Evolutionary conservation across 2,888 invertebrate species (phyloP).

Genomic region (Luffia ferchaultella): DNA sequence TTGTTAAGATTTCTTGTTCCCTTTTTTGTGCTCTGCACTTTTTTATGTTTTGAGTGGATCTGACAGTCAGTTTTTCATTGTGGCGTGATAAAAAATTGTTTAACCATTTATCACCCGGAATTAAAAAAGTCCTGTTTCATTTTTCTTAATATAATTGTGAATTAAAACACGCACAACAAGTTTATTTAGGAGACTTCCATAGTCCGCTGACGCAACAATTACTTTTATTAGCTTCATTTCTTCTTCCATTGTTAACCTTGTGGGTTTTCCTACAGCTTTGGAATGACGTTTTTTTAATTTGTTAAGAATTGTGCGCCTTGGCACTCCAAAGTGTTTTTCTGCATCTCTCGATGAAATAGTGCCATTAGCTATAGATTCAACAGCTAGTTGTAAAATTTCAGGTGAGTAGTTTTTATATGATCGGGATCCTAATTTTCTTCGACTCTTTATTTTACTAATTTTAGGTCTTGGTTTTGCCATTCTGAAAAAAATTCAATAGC

Average conservation of each 20-base stretch:
- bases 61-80: constrained; percentile 9
- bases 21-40: constrained; percentile 11
- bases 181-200: constrained; percentile 9
- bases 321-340: constrained; percentile 14
- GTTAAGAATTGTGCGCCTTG: constrained; percentile 14
- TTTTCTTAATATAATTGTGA: constrained; percentile 11
- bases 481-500: too few relatives aligned
- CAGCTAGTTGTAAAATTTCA: constrained; percentile 7
- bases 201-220: constrained; percentile 5
- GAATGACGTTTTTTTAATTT: constrained; percentile 16
- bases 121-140: too few relatives aligned
- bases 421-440: background rate
- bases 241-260: background rate
- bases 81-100: constrained; percentile 11
- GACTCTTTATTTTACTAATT: background rate
- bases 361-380: constrained; percentile 8
- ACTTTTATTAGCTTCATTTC: background rate
- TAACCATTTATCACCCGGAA: constrained; percentile 12
- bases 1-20: constrained; percentile 8
- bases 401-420: constrained; percentile 11
- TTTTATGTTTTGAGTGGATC: constrained; percentile 11
- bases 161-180: constrained; percentile 12
- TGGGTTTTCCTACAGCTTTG: constrained; percentile 5
- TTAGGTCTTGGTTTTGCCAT: too few relatives aligned
- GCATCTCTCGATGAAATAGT: constrained; percentile 12